phyloP scores from a whole-genome alignment of 2,113 vertebrate species.

The Ochotona curzoniae region DNA sequence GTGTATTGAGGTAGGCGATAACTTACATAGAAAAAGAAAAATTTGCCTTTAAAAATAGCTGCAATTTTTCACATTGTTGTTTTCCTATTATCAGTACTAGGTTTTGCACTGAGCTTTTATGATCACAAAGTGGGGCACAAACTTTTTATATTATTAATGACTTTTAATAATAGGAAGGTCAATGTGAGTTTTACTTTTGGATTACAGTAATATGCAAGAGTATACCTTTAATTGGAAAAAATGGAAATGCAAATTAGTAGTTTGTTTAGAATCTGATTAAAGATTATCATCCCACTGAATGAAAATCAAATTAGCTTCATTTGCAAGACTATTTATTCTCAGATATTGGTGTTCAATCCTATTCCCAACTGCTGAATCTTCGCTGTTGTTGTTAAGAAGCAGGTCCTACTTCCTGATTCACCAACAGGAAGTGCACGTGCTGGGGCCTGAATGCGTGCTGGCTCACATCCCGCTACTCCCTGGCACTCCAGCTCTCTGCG shows the following conservation, averaged over 20 bases:
- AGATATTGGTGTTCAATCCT: background rate
- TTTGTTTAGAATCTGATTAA: slow-evolving; percentile 8
- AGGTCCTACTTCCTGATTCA: background rate
- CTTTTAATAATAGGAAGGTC: slow-evolving; percentile 60
- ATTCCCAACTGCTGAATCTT: background rate
- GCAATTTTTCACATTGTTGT: background rate
- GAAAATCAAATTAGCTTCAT: background rate
- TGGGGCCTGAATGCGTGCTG: too few species aligned
- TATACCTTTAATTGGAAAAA: slow-evolving; percentile 36
- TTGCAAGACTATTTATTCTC: background rate
- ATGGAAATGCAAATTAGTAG: background rate
- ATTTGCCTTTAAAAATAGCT: background rate
- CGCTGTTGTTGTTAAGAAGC: background rate
- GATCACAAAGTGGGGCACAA: background rate
- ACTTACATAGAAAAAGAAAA: background rate
- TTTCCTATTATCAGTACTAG: background rate
- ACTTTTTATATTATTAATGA: background rate
- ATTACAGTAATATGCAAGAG: slow-evolving; percentile 7
- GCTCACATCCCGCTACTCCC: too few species aligned
- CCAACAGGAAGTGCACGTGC: too few species aligned
- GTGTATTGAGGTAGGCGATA: background rate
- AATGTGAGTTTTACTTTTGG: background rate
- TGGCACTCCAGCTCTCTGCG: too few species aligned
- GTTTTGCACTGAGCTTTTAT: slow-evolving; percentile 14
- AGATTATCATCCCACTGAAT: slow-evolving; percentile 4